phyloP scores from a whole-genome alignment of 1,140 invertebrate species.

The Archivesica marissinica region DNA sequence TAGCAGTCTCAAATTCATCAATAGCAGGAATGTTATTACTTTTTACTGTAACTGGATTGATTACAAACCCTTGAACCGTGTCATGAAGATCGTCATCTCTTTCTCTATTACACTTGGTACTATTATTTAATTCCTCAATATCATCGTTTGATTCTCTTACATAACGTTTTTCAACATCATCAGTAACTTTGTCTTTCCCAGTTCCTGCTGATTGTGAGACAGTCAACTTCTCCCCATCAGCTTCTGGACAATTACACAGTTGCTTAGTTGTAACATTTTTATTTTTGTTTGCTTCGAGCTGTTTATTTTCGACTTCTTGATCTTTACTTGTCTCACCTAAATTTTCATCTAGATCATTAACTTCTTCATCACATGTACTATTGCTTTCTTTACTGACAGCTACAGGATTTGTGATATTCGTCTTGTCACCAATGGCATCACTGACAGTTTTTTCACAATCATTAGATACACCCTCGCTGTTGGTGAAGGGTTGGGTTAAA shows the following conservation, averaged over 20 bases:
- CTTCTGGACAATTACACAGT: too few relatives aligned
- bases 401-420: not conserved
- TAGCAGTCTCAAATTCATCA: not conserved
- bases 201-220: too few relatives aligned
- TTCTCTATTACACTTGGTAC: too few relatives aligned
- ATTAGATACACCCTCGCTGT: not conserved
- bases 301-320: not conserved
- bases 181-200: too few relatives aligned
- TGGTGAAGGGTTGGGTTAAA: not conserved
- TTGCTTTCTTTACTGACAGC: not conserved
- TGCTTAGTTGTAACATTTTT: not conserved
- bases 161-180: too few relatives aligned
- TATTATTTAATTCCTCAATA: too few relatives aligned
- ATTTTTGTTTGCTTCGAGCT: not conserved
- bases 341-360: not conserved
- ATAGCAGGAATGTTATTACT: not conserved
- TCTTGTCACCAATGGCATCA: not conserved
- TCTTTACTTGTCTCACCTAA: not conserved
- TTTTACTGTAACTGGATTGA: too few relatives aligned
- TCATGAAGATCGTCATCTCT: too few relatives aligned
- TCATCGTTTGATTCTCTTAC: too few relatives aligned
- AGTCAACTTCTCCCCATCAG: too few relatives aligned
- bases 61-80: too few relatives aligned
- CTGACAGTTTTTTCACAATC: not conserved
- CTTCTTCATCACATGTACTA: not conserved